Base-by-base conservation (phyloP, 2,888 invertebrate genomes). In the Drosophila birchii region DNA sequence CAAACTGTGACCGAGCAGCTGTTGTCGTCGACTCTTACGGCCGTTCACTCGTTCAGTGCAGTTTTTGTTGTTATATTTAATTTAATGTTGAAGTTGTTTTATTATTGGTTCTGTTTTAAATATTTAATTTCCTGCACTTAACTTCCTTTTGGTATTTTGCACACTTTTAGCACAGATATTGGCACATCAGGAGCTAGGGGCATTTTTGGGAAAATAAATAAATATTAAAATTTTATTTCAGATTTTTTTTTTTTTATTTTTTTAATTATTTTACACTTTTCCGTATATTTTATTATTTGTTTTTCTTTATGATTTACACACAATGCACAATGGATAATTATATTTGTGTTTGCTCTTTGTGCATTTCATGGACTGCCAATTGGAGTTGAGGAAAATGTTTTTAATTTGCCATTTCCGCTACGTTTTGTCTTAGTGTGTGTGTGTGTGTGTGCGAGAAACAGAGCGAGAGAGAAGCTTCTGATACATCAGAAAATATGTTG, bases 391-490 rank as follows among this genome's bases (percentile, higher is more conserved):
- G 63, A 67, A 84, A 77, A 78, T 72, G 55, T 56, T 78, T 74
- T 79, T 84, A 88, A 84, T 84, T 87, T 79, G 74, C 71, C 75
- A 89, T 76, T 79, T 89, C 89, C 84, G 84, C 62, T 87, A 66
- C 69, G 67, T 70, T 78, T 68, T 78, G 78, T 51, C 54, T 66
- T 34, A 72, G 53, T 53, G 20, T 49, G 36, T 34, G 57, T 5
- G 39, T 54, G 56, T 26, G 26, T 26, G 26, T 26, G n/a, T 53
- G 45, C 7, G 43, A 56, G 47, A 34, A 41, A 56, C n/a, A 58
- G 39, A 51, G 38, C 41, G 36, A 49, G 12, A 43, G 34, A 45
- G 23, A 36, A 11, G 29, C 11, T 47, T 49, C 41, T 39, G 47
- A 69, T 44, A 23, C 43, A 51, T 63, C 44, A 16, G 20, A 43